Evolutionary conservation across 1,140 invertebrate genomes (phyloP).

Genomic region (Colletes latitarsis): DNA sequence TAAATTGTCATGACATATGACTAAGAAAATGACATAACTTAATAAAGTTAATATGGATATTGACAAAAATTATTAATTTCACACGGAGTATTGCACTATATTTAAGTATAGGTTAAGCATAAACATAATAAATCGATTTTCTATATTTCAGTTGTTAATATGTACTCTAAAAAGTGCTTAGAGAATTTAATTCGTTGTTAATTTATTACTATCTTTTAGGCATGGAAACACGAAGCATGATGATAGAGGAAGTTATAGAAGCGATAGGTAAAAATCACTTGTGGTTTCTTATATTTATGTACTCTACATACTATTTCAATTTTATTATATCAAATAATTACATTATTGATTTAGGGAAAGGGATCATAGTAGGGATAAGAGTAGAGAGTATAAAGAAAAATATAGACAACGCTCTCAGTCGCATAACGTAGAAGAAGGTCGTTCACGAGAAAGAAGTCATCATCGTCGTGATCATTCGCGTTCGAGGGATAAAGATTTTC

Average conservation of each 20-base stretch:
- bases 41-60: conserved; percentile 28
- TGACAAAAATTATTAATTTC: conserved; percentile 13
- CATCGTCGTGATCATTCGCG: conserved; percentile 30
- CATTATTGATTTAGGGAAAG: conserved; percentile 11
- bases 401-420: not conserved
- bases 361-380: conserved; percentile 17
- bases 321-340: conserved; percentile 13
- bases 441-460: conserved; percentile 3
- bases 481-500: conserved; percentile 32
- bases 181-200: not conserved
- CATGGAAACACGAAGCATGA: conserved; percentile 10
- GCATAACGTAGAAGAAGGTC: not conserved
- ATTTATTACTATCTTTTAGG: conserved; percentile 21
- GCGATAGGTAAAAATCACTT: conserved; percentile 29
- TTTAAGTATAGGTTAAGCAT: not conserved
- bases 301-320: not conserved
- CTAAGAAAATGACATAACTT: not conserved
- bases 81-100: conserved; percentile 25
- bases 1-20: not conserved
- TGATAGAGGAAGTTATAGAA: conserved; percentile 9
- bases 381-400: conserved; percentile 19
- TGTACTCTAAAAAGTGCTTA: not conserved
- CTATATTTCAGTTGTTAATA: not conserved
- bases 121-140: not conserved
- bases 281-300: not conserved